Conservation (phyloP, 2,797 vertebrate genomes). For the Macropodus opercularis region DNA sequence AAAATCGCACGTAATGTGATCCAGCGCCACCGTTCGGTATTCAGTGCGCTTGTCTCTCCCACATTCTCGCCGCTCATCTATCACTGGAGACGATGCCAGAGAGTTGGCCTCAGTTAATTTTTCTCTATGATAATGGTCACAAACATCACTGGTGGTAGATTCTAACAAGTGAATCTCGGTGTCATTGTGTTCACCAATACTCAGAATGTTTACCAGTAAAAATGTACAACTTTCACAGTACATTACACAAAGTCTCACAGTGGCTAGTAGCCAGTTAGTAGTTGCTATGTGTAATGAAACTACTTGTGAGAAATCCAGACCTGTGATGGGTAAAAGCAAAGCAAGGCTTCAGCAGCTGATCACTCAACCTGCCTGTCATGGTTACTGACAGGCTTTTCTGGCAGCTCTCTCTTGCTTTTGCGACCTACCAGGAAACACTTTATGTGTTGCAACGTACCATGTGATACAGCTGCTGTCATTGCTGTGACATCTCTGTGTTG, state of each 20-base stretch:
- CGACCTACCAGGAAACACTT: conserved; percentile 38
- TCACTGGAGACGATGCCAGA: neutral
- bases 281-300: neutral
- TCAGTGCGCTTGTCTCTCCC: neutral
- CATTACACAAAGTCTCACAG: neutral
- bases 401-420: conserved; percentile 33
- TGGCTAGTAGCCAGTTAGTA: neutral
- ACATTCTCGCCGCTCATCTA: neutral
- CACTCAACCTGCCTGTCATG: conserved; percentile 18
- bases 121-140: neutral
- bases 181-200: neutral
- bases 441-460: conserved; percentile 18
- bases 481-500: conserved; percentile 23
- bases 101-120: no score
- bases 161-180: no score
- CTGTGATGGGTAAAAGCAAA: neutral
- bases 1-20: neutral
- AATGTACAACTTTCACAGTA: neutral
- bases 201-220: neutral
- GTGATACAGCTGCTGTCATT: conserved; percentile 40
- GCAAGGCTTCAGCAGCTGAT: neutral
- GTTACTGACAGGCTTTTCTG: conserved; percentile 20
- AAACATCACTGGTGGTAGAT: neutral
- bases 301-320: neutral
- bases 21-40: neutral